Conservation (phyloP, 2,888 invertebrate species). For the Bugulina stolonifera region DNA sequence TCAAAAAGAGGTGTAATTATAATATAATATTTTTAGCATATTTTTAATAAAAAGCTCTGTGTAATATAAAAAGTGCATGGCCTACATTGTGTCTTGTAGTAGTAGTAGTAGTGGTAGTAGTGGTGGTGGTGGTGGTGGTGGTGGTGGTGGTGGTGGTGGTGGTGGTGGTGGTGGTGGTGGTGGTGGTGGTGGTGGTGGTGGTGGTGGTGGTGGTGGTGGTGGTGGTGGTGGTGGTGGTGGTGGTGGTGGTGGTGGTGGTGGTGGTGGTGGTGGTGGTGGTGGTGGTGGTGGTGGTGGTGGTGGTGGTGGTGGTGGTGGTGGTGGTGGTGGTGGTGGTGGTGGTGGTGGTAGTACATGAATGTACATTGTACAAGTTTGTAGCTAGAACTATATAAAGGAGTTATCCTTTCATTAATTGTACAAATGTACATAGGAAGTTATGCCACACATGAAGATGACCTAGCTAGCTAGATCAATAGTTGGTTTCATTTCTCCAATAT, state of each 20-base stretch:
- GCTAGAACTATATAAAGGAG: too few species aligned
- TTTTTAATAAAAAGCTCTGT: too few species aligned
- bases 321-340: constrained; percentile 19
- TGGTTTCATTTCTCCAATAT: too few species aligned
- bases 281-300: constrained; percentile 16
- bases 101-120: constrained; percentile 20
- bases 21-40: too few species aligned
- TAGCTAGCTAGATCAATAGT: too few species aligned
- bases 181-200: constrained; percentile 23
- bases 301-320: constrained; percentile 22
- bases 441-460: too few species aligned
- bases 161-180: neutral
- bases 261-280: constrained; percentile 23
- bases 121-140: constrained; percentile 1
- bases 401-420: too few species aligned
- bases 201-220: constrained; percentile 28
- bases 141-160: constrained; percentile 25
- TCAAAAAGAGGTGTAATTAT: too few species aligned
- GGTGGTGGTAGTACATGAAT: constrained; percentile 9
- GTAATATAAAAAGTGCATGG: too few species aligned
- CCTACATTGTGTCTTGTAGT: too few species aligned
- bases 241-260: constrained; percentile 26
- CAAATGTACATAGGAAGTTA: too few species aligned
- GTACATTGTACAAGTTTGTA: too few species aligned
- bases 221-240: constrained; percentile 28